These are phyloP conservation scores for Dynastes hyllus DNA, from an alignment of 2,888 invertebrate species.

Conservation along the genomic window DNA sequence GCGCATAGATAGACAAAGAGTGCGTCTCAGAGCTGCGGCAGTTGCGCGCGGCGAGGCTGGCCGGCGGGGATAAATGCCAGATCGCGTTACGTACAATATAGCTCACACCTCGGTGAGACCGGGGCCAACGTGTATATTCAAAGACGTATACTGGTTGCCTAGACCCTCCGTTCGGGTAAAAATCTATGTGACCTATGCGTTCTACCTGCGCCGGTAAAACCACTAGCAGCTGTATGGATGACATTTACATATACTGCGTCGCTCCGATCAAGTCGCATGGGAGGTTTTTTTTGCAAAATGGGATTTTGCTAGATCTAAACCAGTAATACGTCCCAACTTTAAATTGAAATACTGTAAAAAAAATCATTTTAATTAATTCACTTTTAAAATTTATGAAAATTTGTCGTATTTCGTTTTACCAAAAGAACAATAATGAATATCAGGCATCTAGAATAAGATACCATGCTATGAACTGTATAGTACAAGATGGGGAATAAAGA, in stretches of 20 bases:
- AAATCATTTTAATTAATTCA: neutral
- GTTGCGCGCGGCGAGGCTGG: too few species aligned
- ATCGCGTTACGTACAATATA: too few species aligned
- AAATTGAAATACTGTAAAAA: conserved; percentile 77
- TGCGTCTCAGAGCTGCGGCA: too few species aligned
- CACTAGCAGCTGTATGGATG: conserved; percentile 90
- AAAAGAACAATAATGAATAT: too few species aligned
- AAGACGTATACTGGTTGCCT: conserved; percentile 83
- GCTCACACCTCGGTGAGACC: too few species aligned
- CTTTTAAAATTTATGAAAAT: too few species aligned
- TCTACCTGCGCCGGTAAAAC: conserved; percentile 85
- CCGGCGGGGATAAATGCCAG: too few species aligned
- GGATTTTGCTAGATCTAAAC: conserved; percentile 94
- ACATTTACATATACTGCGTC: conserved; percentile 94
- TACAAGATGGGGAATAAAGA: too few species aligned
- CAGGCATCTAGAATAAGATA: too few species aligned
- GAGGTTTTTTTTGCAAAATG: conserved; percentile 88
- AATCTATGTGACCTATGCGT: conserved; percentile 91
- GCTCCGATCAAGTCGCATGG: conserved; percentile 88
- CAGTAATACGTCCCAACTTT: conserved; percentile 86
- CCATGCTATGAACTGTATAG: too few species aligned
- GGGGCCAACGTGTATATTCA: conserved; percentile 69
- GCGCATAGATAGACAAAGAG: too few species aligned
- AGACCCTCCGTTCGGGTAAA: conserved; percentile 92
- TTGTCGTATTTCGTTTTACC: too few species aligned